Percentiles rank a stretch among this genome's conserved stretches.
phyloP scores from a whole-genome alignment of 2,888 invertebrate genomes.

The Palloptera scutellata region DNA sequence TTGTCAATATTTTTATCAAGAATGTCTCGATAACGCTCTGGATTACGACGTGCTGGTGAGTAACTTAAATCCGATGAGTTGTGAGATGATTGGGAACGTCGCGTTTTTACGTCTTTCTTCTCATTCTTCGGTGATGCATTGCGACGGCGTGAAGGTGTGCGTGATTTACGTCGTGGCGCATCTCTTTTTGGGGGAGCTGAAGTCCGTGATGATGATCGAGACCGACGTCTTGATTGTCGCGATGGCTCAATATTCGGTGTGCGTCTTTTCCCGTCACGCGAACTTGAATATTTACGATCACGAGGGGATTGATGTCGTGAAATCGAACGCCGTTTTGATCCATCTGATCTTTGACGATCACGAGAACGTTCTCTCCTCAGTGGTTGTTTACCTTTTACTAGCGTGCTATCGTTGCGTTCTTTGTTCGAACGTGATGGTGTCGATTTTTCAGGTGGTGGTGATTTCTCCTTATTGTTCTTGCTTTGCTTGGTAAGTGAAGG shows the following conservation, averaged over 20 bases:
- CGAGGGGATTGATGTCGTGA: constrained; percentile 9
- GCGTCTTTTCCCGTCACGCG: constrained; percentile 11
- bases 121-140: constrained; percentile 12
- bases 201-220: constrained; percentile 35
- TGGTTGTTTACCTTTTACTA: background rate
- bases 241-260: constrained; percentile 10
- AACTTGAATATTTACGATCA: background rate
- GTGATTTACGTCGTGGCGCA: constrained; percentile 2
- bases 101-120: constrained; percentile 17
- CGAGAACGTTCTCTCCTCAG: constrained; percentile 6
- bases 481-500: constrained; percentile 56
- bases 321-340: constrained; percentile 16
- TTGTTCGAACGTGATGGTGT: constrained; percentile 11
- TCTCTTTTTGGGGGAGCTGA: constrained; percentile 17
- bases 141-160: constrained; percentile 11
- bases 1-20: constrained; percentile 60
- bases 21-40: constrained; percentile 74
- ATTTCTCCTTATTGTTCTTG: constrained; percentile 22
- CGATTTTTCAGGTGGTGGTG: constrained; percentile 15
- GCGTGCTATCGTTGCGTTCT: constrained; percentile 3
- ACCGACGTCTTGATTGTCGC: constrained; percentile 35
- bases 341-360: constrained; percentile 19
- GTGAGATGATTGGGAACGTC: constrained; percentile 50
- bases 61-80: constrained; percentile 70
- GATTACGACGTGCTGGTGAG: constrained; percentile 74